Percentiles rank a stretch among this genome's conserved stretches.
These are phyloP conservation scores for Clarias fuscus DNA, from an alignment of 2,797 vertebrate genomes.

Conservation along the genomic window DNA sequence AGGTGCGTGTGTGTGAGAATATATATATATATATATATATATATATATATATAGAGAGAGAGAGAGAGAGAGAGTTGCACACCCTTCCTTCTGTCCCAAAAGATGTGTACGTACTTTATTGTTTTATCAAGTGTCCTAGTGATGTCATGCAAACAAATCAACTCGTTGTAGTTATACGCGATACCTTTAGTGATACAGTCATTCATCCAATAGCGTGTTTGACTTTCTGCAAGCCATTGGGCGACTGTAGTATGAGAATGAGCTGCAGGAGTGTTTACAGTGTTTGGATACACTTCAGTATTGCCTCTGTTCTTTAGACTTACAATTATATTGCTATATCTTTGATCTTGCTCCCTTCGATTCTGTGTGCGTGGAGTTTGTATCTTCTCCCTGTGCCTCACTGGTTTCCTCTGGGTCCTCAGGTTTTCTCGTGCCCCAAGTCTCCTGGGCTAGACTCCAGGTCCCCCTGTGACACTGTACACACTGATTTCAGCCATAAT, in stretches of 20 bases:
- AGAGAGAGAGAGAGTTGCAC: too few relatives aligned
- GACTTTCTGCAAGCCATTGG: not conserved
- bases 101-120: conserved; percentile 12
- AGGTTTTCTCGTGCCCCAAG: too few relatives aligned
- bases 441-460: too few relatives aligned
- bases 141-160: not conserved
- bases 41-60: too few relatives aligned
- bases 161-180: not conserved
- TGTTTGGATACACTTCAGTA: not conserved
- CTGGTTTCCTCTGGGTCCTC: too few relatives aligned
- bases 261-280: not conserved
- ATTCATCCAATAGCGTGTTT: too few relatives aligned
- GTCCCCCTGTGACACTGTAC: too few relatives aligned
- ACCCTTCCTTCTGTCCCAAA: conserved; percentile 8
- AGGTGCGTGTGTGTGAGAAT: conserved; percentile 1
- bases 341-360: too few relatives aligned
- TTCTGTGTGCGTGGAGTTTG: too few relatives aligned
- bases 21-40: too few relatives aligned
- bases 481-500: not conserved
- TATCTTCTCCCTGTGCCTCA: too few relatives aligned
- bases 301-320: not conserved
- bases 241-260: not conserved
- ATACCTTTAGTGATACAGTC: not conserved
- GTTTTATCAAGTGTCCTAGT: not conserved
- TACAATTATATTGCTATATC: not conserved